Base-by-base conservation (phyloP, 2,113 vertebrate species). In the Euleptes europaea region DNA sequence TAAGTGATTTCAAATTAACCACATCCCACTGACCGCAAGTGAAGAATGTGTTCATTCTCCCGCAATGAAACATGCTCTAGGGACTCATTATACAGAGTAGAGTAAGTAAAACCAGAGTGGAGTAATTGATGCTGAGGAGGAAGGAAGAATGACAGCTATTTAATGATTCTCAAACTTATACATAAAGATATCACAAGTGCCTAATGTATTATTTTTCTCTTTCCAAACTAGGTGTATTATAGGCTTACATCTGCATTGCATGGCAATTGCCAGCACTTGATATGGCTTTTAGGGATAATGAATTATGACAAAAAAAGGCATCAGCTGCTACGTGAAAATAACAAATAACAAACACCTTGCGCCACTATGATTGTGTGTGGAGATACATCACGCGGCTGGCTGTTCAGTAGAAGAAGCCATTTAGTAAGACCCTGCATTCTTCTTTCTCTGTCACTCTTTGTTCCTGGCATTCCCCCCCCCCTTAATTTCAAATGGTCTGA, bases 1-100 rank as follows among this genome's bases (percentile, higher is more conserved):
- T 96, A 97, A 98, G 97, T 97, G 94, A 97, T 97, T 97, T 98
- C 95, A 97, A 97, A 98, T 97, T 96, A 97, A 97, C 96, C 96
- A 97, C 96, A 97, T 97, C 95, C 94, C 97, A 96, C 94, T 97
- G 95, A 96, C 96, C 94, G 76, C 89, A 96, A 95, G 96, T 97
- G 95, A 97, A 96, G 94, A 97, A 96, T 94, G 92, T 94, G 93
- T 95, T 95, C 95, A 95, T 96, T 96, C 94, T 94, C 94, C 93
- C 78, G 94, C 96, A 95, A 96, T 96, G 95, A 97, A 97, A 96
- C 86, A 84, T 96, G 96, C 97, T 97, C 97, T 94, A 88, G 96
- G 97, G 97, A 97, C 96, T 97, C 96, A 97, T 98, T 98, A 97
- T 96, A 95, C 89, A 88, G 91, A 95, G 93, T 90, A 89, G 94